Evolutionary conservation across 2,888 invertebrate species (phyloP), one percentile per base, ranked within the genome.

Genomic region (Drosophila putrida): DNA sequence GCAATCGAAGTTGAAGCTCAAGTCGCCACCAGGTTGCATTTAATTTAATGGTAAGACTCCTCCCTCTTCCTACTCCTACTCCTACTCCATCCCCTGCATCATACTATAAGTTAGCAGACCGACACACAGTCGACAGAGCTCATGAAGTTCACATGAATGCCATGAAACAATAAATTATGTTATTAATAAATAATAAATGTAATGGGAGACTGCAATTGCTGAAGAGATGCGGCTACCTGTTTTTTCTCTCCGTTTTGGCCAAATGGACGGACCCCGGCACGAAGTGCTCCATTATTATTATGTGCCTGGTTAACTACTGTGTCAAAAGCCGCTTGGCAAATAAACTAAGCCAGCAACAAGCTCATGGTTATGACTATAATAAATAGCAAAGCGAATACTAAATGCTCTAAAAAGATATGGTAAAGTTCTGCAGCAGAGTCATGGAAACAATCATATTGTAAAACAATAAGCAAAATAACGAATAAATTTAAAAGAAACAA

Each of bases 151-250:
- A 91, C 90, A 91, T 91, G 91, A 90, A 90, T 79, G 82, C 90
- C 90, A 87, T 83, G 82, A 90, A 91, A 91, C 91, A 91, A 91
- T 91, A 91, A 91, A 91, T 91, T 91, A 91, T 88, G 91, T 90
- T 91, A 91, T 91, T 91, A 91, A 91, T 91, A 91, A 91, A 91
- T 91, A 91, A 90, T 90, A 90, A 90, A 91, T 88, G 91, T 88
- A 90, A 91, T 90, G 87, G 90, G 86, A 89, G 79, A 85, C 84
- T 73, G 78, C 86, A 73, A 87, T 71, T 88, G 86, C 75, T 51
- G 68, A 54, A 68, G 64, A 64, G 67, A 64, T 71, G 75, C 66
- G 61, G 84, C 88, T 88, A 88, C 90, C 89, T 83, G 89, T 83
- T 87, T 83, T 87, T 68, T 20, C n/a, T 36, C 46, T 33, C 28